A percentile compares a stretch with the other conserved stretches of the same genome.
Evolutionary conservation across 2,888 invertebrate genomes (phyloP).

Genomic region (Agonum fuliginosum): DNA sequence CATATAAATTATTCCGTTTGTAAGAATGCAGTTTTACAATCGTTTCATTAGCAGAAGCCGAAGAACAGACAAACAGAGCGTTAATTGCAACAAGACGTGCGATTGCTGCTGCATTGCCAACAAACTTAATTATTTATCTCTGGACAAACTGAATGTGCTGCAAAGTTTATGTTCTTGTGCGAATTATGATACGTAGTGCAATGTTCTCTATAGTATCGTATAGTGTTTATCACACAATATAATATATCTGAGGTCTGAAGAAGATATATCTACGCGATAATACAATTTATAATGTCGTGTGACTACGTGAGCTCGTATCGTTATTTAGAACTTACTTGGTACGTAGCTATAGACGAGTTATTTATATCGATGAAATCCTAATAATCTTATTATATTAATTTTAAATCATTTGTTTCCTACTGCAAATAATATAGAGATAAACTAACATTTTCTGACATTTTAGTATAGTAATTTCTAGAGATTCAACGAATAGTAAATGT

Average conservation of each 20-base stretch:
- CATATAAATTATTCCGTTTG: conserved; percentile 20
- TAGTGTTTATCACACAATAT: conserved; percentile 4
- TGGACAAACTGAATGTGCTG: conserved; percentile 21
- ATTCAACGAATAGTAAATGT: no score
- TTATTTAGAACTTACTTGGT: no score
- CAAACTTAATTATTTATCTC: conserved; percentile 32
- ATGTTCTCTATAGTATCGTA: background rate
- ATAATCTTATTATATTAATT: no score
- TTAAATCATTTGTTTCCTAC: no score
- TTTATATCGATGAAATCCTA: no score
- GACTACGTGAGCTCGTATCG: no score
- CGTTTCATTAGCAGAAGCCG: conserved; percentile 36
- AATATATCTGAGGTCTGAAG: no score
- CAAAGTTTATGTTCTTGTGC: conserved; percentile 29
- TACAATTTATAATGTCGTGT: no score
- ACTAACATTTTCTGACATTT: no score
- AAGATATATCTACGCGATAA: background rate
- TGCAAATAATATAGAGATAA: no score
- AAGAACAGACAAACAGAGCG: conserved; percentile 26
- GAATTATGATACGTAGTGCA: conserved; percentile 11
- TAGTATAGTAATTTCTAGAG: no score
- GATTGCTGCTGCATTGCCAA: conserved; percentile 3
- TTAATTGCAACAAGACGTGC: conserved; percentile 40
- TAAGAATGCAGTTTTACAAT: conserved; percentile 48
- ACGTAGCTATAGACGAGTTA: no score